phyloP scores from a whole-genome alignment of 2,888 invertebrate genomes.

The Alitta virens region DNA sequence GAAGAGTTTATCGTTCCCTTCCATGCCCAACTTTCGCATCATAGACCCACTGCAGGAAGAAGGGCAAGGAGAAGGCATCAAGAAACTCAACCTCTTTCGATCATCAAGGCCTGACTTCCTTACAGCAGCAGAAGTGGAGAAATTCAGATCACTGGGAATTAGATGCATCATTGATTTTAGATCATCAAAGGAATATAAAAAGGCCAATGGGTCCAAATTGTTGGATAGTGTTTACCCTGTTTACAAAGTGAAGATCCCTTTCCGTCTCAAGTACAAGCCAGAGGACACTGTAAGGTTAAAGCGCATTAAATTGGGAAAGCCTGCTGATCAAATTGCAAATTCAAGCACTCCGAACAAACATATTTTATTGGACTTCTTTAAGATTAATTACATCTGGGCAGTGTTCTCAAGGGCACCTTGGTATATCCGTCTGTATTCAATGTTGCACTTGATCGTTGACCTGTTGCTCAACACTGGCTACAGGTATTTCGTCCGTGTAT shows the following conservation, averaged over 20 bases:
- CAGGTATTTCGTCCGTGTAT: constrained; percentile 32
- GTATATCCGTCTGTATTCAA: constrained; percentile 36
- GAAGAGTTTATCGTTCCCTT: background rate
- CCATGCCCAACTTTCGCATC: constrained; percentile 14
- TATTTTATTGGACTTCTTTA: constrained; percentile 40
- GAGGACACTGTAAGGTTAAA: constrained; percentile 25
- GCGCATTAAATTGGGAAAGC: background rate
- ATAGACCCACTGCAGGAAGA: background rate
- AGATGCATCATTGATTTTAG: constrained; percentile 42
- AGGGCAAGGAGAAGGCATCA: background rate
- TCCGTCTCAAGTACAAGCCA: constrained; percentile 26
- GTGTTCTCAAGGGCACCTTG: constrained; percentile 38
- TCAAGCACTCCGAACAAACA: constrained; percentile 19
- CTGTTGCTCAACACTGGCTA: constrained; percentile 33
- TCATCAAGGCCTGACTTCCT: constrained; percentile 46
- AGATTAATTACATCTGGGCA: constrained; percentile 33
- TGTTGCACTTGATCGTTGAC: constrained; percentile 35
- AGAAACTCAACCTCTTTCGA: constrained; percentile 32
- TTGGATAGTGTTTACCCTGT: constrained; percentile 35
- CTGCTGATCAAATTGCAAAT: background rate
- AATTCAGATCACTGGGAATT: constrained; percentile 35
- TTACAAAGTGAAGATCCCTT: constrained; percentile 33
- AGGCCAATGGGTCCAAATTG: constrained; percentile 32
- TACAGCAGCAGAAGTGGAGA: constrained; percentile 29
- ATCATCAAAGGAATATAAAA: constrained; percentile 37